Conservation (phyloP, 2,113 vertebrate species). For the Thamnophis sirtalis region DNA sequence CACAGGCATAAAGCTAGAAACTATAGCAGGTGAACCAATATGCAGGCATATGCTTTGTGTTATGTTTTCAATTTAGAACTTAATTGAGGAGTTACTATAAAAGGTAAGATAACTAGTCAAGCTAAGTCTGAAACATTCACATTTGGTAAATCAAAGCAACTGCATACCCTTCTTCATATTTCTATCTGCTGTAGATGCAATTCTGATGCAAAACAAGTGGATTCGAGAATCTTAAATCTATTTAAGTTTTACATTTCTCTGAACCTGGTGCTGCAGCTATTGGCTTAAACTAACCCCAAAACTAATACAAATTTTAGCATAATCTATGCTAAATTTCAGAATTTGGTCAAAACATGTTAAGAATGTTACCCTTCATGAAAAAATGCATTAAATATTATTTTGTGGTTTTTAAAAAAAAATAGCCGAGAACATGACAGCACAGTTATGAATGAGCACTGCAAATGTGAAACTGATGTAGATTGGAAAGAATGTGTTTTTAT, state of each 20-base stretch:
- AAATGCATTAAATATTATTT: background rate
- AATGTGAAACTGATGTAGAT: background rate
- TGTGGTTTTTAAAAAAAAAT: background rate
- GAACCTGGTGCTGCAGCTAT: background rate
- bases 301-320: background rate
- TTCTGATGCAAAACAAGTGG: background rate
- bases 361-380: background rate
- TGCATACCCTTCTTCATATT: background rate
- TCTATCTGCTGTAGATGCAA: background rate
- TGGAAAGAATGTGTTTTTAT: background rate
- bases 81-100: background rate
- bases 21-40: background rate
- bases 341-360: background rate
- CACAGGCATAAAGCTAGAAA: background rate
- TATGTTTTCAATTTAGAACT: background rate
- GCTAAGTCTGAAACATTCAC: background rate
- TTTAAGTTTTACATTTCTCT: background rate
- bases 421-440: background rate
- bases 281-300: background rate
- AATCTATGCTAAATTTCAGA: background rate
- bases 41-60: background rate
- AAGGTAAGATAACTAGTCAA: background rate
- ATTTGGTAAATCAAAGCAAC: background rate
- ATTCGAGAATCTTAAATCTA: background rate
- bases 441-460: background rate